Conservation (phyloP, 2,888 invertebrate genomes). For the Strigamia maritima region DNA sequence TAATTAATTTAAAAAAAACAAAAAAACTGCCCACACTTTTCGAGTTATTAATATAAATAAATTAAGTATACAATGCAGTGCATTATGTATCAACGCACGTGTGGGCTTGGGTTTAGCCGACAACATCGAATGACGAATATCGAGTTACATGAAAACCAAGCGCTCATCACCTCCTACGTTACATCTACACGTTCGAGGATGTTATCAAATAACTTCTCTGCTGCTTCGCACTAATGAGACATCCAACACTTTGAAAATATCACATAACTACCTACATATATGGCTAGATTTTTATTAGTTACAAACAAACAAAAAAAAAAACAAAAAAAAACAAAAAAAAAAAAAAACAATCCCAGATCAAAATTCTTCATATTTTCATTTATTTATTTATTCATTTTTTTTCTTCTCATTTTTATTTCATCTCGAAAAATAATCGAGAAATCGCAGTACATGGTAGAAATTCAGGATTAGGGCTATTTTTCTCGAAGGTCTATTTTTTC, state of each 20-base stretch:
- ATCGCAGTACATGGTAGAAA: too few species aligned
- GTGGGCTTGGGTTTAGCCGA: slow-evolving; percentile 19
- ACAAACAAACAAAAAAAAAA: too few species aligned
- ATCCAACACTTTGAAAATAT: background rate
- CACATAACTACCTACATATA: background rate
- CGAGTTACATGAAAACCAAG: slow-evolving; percentile 15
- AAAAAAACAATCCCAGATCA: background rate
- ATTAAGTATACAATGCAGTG: background rate
- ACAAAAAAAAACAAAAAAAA: too few species aligned
- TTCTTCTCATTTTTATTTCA: too few species aligned
- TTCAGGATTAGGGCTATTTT: too few species aligned
- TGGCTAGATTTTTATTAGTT: background rate
- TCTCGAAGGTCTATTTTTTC: too few species aligned
- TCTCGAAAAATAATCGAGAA: too few species aligned
- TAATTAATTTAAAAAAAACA: too few species aligned
- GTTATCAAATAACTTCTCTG: background rate
- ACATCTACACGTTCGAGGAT: slow-evolving; percentile 6
- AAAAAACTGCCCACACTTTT: background rate
- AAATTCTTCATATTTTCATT: too few species aligned
- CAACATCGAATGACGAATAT: slow-evolving; percentile 19
- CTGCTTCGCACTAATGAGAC: background rate
- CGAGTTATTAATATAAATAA: background rate
- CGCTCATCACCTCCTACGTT: slow-evolving; percentile 11
- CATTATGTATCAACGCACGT: slow-evolving; percentile 11
- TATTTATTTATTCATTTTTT: too few species aligned